Conservation (phyloP, 1,140 invertebrate genomes). For the Stegodyphus dumicola region DNA sequence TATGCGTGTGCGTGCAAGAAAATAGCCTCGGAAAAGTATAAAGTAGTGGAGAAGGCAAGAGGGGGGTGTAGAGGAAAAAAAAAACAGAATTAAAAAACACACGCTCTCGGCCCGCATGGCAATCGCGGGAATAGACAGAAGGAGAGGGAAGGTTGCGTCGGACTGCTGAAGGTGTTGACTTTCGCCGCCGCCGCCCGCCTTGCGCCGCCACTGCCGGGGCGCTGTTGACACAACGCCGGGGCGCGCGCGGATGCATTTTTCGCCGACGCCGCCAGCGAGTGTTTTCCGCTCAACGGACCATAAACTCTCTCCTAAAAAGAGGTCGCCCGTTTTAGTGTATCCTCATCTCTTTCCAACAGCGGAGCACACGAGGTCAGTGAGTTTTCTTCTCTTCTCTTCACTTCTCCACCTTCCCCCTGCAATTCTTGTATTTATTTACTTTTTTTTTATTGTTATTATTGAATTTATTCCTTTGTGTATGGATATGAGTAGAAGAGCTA, state of each 20-base stretch:
- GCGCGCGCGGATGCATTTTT: constrained; percentile 49
- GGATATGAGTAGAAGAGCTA: neutral
- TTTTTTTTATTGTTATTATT: neutral
- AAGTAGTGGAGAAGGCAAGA: neutral
- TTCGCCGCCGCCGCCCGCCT: constrained; percentile 17
- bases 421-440: constrained; percentile 20
- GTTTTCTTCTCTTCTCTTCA: neutral
- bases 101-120: constrained; percentile 44
- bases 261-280: constrained; percentile 48
- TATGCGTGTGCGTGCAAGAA: neutral
- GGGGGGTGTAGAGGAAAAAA: neutral
- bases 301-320: constrained; percentile 17
- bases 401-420: neutral
- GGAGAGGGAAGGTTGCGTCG: constrained; percentile 19
- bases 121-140: constrained; percentile 24
- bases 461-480: neutral
- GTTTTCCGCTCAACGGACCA: constrained; percentile 49
- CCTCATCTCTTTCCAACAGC: constrained; percentile 5
- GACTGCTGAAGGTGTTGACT: constrained; percentile 53
- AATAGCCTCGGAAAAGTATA: too few species aligned
- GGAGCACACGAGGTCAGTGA: constrained; percentile 16
- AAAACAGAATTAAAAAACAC: constrained; percentile 58
- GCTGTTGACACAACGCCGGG: constrained; percentile 51
- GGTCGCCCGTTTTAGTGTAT: constrained; percentile 27
- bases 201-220: constrained; percentile 7